phyloP scores from a whole-genome alignment of 2,888 invertebrate species.

The Phlogophora meticulosa region DNA sequence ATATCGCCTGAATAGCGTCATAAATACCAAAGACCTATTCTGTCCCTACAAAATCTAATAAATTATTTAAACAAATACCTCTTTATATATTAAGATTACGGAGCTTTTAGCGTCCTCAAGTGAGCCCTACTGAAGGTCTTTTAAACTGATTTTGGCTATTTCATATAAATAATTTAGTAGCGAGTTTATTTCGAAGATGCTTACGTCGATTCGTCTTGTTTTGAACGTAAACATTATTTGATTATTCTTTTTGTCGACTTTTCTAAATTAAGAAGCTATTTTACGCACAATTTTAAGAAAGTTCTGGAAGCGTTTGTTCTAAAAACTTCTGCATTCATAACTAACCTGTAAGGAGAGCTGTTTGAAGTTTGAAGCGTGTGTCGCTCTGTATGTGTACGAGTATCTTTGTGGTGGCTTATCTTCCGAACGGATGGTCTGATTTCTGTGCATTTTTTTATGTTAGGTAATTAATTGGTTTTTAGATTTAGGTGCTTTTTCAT shows the following conservation, averaged over 20 bases:
- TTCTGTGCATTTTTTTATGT: too few species aligned
- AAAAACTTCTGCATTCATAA: not conserved
- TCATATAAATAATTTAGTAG: slow-evolving; percentile 56
- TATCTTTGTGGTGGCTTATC: too few species aligned
- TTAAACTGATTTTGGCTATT: slow-evolving; percentile 56
- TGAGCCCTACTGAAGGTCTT: slow-evolving; percentile 41
- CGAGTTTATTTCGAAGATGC: slow-evolving; percentile 44
- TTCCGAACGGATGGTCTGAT: too few species aligned
- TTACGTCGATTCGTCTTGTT: slow-evolving; percentile 36
- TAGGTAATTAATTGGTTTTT: too few species aligned
- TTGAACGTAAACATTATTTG: slow-evolving; percentile 15
- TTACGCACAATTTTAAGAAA: not conserved
- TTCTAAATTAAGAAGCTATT: not conserved
- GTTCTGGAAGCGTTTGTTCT: not conserved
- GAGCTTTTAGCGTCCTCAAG: slow-evolving; percentile 41
- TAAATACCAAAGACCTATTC: not conserved
- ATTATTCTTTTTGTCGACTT: slow-evolving; percentile 5
- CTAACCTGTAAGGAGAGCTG: too few species aligned
- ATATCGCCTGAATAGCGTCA: not conserved
- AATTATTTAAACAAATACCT: slow-evolving; percentile 61
- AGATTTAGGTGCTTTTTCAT: too few species aligned
- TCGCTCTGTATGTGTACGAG: too few species aligned
- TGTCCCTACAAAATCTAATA: slow-evolving; percentile 21
- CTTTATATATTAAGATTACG: slow-evolving; percentile 55
- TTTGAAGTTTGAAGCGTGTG: too few species aligned